Conservation (phyloP, 2,113 vertebrate genomes). For the Triplophysa tibetana region DNA sequence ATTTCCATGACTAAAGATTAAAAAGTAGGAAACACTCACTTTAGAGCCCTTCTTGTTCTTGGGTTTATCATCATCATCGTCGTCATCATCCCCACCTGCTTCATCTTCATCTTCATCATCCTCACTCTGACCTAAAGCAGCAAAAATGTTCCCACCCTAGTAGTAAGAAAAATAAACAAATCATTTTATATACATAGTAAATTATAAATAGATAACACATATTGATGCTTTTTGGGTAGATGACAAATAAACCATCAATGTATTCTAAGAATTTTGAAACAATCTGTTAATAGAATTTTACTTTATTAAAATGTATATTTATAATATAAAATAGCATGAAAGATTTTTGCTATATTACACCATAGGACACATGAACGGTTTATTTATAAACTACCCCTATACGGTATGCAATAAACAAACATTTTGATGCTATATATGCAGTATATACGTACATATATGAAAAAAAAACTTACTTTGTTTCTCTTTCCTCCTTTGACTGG, state of each 20-base stretch:
- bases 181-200: not conserved
- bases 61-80: constrained; percentile 52
- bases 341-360: too few species aligned
- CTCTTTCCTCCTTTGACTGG: constrained; percentile 67
- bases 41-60: constrained; percentile 51
- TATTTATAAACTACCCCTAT: too few species aligned
- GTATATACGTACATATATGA: not conserved
- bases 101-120: constrained; percentile 83
- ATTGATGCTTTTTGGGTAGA: not conserved
- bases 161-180: not conserved
- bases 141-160: constrained; percentile 85
- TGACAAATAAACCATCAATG: too few species aligned
- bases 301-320: too few species aligned
- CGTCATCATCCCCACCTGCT: constrained; percentile 42
- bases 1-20: not conserved
- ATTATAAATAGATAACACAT: not conserved
- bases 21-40: constrained; percentile 12
- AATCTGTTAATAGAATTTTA: too few species aligned
- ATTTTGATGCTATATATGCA: too few species aligned
- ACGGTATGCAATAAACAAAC: too few species aligned
- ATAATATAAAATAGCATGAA: too few species aligned
- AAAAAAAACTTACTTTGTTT: constrained; percentile 66
- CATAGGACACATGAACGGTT: too few species aligned
- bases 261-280: too few species aligned
- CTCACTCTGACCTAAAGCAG: constrained; percentile 80